Percentiles rank a stretch among this genome's conserved stretches.
phyloP scores from a whole-genome alignment of 1,140 invertebrate genomes.

The Heliconius hermathena region DNA sequence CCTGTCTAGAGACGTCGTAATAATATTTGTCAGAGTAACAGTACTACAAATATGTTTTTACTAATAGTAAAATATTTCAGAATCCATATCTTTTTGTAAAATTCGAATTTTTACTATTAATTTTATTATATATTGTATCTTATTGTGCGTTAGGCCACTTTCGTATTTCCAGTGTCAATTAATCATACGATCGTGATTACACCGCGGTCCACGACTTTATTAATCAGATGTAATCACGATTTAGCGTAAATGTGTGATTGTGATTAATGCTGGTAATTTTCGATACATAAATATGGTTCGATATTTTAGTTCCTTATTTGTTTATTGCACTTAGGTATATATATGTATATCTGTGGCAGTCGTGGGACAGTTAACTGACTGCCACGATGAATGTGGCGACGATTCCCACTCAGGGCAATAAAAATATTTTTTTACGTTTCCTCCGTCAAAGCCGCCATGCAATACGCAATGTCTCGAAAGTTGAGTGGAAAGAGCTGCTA shows the following conservation, averaged over 20 bases:
- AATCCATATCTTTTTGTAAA: background rate
- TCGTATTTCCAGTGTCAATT: constrained; percentile 35
- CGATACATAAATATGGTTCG: background rate
- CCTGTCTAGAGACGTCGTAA: background rate
- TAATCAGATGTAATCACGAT: constrained; percentile 65
- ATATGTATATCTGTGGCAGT: no score
- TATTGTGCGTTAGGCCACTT: background rate
- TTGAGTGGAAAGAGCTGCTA: no score
- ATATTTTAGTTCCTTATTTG: background rate
- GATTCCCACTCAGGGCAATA: no score
- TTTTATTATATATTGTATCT: background rate
- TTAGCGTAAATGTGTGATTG: constrained; percentile 65
- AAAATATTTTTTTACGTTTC: no score
- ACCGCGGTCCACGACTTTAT: constrained; percentile 46
- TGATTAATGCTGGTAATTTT: constrained; percentile 61
- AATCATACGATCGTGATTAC: constrained; percentile 52
- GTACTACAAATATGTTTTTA: no score
- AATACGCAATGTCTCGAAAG: no score
- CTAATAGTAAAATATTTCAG: background rate
- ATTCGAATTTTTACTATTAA: background rate
- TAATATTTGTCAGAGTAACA: background rate
- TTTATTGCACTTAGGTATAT: background rate
- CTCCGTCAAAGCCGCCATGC: no score
- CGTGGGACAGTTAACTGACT: background rate
- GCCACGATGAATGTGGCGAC: background rate